Conservation (phyloP, 2,113 vertebrate genomes). For the Ia io region DNA sequence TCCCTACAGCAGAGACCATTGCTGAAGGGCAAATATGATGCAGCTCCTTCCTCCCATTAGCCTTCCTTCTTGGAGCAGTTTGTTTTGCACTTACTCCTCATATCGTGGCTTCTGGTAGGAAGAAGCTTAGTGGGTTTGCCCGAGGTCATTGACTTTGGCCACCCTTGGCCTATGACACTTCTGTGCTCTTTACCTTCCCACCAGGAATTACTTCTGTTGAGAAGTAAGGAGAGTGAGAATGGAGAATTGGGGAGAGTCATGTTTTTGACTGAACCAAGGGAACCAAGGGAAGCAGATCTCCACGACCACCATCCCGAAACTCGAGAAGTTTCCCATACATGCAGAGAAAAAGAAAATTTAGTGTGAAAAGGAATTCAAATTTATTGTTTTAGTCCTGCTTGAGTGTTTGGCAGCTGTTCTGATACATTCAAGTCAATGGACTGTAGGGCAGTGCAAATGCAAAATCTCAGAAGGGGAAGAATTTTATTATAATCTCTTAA, state of each 20-base stretch:
- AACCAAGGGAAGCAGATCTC: not conserved
- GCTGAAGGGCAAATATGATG: not conserved
- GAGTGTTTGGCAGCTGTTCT: not conserved
- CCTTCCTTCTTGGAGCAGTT: not conserved
- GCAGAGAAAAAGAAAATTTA: not conserved
- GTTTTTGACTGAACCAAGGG: not conserved
- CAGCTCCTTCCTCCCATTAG: not conserved
- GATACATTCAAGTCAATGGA: not conserved
- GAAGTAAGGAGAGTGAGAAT: not conserved
- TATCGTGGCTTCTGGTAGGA: not conserved
- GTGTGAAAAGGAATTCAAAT: not conserved
- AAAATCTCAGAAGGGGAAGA: slow-evolving; percentile 26
- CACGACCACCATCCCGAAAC: not conserved
- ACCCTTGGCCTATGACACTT: not conserved
- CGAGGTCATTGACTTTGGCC: slow-evolving; percentile 32
- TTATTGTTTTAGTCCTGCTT: not conserved
- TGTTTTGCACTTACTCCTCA: not conserved
- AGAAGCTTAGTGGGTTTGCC: not conserved
- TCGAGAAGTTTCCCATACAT: not conserved
- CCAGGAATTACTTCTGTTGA: not conserved
- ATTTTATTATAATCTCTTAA: slow-evolving; percentile 21
- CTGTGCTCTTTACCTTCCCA: not conserved
- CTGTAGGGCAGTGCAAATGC: not conserved
- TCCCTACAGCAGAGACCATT: not conserved
- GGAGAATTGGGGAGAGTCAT: not conserved